A percentile compares a stretch with the other conserved stretches of the same genome.
These are phyloP conservation scores for Bombyx huttoni DNA, from an alignment of 2,888 invertebrate species.

Conservation along the genomic window DNA sequence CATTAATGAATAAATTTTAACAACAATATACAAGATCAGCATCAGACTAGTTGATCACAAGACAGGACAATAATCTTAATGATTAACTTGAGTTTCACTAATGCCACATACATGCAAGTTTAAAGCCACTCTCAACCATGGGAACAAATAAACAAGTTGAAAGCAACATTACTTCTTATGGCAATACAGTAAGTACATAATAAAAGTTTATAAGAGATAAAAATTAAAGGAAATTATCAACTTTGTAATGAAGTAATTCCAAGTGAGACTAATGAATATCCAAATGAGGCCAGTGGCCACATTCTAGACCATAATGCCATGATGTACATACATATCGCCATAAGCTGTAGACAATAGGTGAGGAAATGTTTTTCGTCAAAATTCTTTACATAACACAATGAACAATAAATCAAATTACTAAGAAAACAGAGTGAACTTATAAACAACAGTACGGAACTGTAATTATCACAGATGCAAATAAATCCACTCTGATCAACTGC, in stretches of 20 bases:
- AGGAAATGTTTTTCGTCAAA: neutral
- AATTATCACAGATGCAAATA: constrained; percentile 66
- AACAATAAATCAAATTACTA: neutral
- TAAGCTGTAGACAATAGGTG: neutral
- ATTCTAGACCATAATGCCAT: too few species aligned
- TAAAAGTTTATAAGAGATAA: too few species aligned
- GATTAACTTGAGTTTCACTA: constrained; percentile 11
- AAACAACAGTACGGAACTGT: constrained; percentile 54
- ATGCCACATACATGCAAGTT: constrained; percentile 8
- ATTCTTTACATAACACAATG: neutral
- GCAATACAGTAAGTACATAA: too few species aligned
- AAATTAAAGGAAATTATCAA: too few species aligned
- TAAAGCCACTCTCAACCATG: constrained; percentile 33
- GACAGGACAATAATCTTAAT: constrained; percentile 33
- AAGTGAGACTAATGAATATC: too few species aligned
- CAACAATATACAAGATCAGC: constrained; percentile 9
- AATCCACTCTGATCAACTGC: constrained; percentile 23
- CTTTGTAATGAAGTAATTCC: too few species aligned
- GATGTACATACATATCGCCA: neutral
- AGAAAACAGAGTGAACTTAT: constrained; percentile 34
- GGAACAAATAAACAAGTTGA: constrained; percentile 57
- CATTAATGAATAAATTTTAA: constrained; percentile 7
- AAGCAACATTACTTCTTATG: constrained; percentile 12
- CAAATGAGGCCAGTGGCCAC: too few species aligned
- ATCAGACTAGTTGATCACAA: constrained; percentile 15